Evolutionary conservation across 1,140 invertebrate genomes (phyloP).

Genomic region (Ips nitidus): DNA sequence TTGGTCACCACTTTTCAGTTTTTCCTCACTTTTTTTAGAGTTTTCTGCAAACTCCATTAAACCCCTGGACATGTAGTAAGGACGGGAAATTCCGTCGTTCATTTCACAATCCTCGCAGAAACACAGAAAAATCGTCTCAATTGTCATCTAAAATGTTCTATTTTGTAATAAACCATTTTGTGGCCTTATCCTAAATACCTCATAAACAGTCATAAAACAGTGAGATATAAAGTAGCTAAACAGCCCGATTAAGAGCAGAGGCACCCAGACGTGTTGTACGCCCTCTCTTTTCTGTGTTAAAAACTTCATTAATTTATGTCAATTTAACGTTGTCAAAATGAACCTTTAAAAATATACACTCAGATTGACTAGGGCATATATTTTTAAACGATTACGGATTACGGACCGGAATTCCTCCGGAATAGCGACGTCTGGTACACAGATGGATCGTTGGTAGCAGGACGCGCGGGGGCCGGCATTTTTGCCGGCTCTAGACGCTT

Average conservation of each 20-base stretch:
- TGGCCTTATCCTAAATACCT: slow-evolving; percentile 57
- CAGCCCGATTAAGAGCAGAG: slow-evolving; percentile 63
- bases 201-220: slow-evolving; percentile 77
- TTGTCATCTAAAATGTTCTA: slow-evolving; percentile 30
- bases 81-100: slow-evolving; percentile 72
- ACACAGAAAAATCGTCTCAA: slow-evolving; percentile 67
- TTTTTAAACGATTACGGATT: too few relatives aligned
- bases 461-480: too few relatives aligned
- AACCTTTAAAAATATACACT: too few relatives aligned
- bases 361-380: too few relatives aligned
- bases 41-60: slow-evolving; percentile 74
- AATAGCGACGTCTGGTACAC: too few relatives aligned
- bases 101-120: slow-evolving; percentile 78
- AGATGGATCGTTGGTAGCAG: too few relatives aligned
- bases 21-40: slow-evolving; percentile 54
- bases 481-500: too few relatives aligned
- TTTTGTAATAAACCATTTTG: slow-evolving; percentile 4
- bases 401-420: too few relatives aligned
- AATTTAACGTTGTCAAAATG: too few relatives aligned
- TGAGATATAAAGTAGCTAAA: slow-evolving; percentile 75
- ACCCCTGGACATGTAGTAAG: slow-evolving; percentile 75
- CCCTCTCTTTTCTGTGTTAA: slow-evolving; percentile 58
- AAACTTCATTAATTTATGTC: neutral
- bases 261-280: slow-evolving; percentile 69
- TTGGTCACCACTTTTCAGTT: too few relatives aligned